Evolutionary conservation across 2,113 vertebrate genomes (phyloP).

Genomic region (Aphelocoma coerulescens): DNA sequence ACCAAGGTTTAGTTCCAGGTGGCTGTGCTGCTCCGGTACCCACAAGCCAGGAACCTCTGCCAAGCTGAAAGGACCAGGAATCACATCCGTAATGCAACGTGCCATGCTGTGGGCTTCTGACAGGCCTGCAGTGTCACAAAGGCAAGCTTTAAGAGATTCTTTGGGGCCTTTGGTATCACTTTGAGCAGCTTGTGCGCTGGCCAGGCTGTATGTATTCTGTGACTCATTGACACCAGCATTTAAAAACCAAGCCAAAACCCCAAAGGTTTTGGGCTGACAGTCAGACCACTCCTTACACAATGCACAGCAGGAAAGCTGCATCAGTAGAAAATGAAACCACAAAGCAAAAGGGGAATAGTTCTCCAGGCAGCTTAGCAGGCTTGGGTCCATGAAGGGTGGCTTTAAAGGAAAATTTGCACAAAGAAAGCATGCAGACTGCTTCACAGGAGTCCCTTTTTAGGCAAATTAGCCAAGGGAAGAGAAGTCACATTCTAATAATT

Average conservation of each 20-base stretch:
- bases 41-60: neutral
- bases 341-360: neutral
- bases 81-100: accelerated
- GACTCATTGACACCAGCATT: neutral
- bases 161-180: neutral
- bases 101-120: neutral
- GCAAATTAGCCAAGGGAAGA: neutral
- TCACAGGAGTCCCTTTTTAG: neutral
- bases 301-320: neutral
- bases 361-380: neutral
- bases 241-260: neutral
- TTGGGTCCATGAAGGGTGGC: neutral
- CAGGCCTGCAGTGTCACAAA: neutral
- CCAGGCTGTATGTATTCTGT: neutral
- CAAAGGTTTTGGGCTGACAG: neutral
- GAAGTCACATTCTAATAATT: neutral
- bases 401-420: neutral
- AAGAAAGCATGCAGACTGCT: neutral
- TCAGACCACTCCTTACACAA: neutral
- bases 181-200: neutral
- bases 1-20: conserved; percentile 36
- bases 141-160: neutral
- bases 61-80: neutral
- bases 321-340: neutral
- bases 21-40: neutral